Evolutionary conservation across 2,888 invertebrate genomes (phyloP).

Genomic region (Lasioglossum villosulum): DNA sequence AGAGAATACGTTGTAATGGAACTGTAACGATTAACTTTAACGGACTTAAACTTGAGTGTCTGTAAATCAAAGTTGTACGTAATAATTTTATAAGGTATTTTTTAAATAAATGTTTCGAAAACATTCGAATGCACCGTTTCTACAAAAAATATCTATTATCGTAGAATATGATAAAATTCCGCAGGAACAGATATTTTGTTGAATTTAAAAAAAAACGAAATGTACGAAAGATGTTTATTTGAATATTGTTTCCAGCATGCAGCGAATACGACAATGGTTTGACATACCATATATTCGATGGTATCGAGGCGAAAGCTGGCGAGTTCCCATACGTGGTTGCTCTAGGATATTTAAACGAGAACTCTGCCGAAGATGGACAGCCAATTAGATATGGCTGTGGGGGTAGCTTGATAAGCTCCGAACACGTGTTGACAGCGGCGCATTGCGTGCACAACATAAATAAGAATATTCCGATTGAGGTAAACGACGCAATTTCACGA

Average conservation of each 20-base stretch:
- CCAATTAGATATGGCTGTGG: slow-evolving; percentile 76
- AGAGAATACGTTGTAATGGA: not conserved
- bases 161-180: too few species aligned
- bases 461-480: slow-evolving; percentile 74
- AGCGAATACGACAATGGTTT: slow-evolving; percentile 69
- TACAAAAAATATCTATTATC: too few species aligned
- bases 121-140: too few species aligned
- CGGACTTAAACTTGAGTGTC: not conserved
- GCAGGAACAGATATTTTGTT: too few species aligned
- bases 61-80: not conserved
- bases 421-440: slow-evolving; percentile 79
- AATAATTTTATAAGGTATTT: too few species aligned
- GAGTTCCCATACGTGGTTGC: slow-evolving; percentile 81
- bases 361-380: slow-evolving; percentile 38
- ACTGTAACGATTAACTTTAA: not conserved
- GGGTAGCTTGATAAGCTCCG: slow-evolving; percentile 77
- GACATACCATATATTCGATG: slow-evolving; percentile 72
- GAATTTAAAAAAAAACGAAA: too few species aligned
- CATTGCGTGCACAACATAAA: slow-evolving; percentile 79
- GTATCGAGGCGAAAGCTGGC: slow-evolving; percentile 61
- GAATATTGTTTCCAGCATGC: slow-evolving; percentile 72
- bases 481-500: slow-evolving; percentile 46
- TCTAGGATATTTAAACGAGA: slow-evolving; percentile 72
- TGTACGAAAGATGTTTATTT: too few species aligned
- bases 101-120: too few species aligned